A percentile compares a stretch with the other conserved stretches of the same genome.
Evolutionary conservation across 1,140 invertebrate species (phyloP).

Genomic region (Diabrotica undecimpunctata): DNA sequence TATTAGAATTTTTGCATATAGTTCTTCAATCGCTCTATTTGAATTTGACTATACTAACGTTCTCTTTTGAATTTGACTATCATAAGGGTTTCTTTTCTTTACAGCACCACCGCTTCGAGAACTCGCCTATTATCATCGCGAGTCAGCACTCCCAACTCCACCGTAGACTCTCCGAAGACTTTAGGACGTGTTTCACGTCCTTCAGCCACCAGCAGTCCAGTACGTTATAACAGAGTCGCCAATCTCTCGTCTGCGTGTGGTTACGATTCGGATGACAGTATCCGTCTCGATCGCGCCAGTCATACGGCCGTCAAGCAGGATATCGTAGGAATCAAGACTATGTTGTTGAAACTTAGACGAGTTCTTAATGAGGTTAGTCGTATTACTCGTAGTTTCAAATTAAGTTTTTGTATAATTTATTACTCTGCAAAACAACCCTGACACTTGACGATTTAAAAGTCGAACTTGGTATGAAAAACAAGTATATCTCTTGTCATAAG

Average conservation of each 20-base stretch:
- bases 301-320: conserved; percentile 71
- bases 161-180: conserved; percentile 36
- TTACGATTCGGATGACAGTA: conserved; percentile 56
- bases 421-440: too few species aligned
- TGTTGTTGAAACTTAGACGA: conserved; percentile 71
- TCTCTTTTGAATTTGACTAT: not conserved
- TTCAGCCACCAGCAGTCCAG: conserved; percentile 44
- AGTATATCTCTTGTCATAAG: too few species aligned
- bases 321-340: conserved; percentile 73
- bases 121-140: conserved; percentile 54
- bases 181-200: conserved; percentile 17
- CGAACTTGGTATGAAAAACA: too few species aligned
- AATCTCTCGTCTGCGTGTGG: conserved; percentile 26
- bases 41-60: too few species aligned
- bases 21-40: too few species aligned
- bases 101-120: conserved; percentile 42
- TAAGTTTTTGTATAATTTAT: not conserved
- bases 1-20: too few species aligned
- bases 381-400: conserved; percentile 10
- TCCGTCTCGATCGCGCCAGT: conserved; percentile 58
- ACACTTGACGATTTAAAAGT: too few species aligned
- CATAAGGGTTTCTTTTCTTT: conserved; percentile 12
- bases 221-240: conserved; percentile 42
- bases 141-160: conserved; percentile 47
- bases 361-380: conserved; percentile 68